These are phyloP conservation scores for Keiferia lycopersicella DNA, from an alignment of 2,888 invertebrate genomes.

Conservation along the genomic window DNA sequence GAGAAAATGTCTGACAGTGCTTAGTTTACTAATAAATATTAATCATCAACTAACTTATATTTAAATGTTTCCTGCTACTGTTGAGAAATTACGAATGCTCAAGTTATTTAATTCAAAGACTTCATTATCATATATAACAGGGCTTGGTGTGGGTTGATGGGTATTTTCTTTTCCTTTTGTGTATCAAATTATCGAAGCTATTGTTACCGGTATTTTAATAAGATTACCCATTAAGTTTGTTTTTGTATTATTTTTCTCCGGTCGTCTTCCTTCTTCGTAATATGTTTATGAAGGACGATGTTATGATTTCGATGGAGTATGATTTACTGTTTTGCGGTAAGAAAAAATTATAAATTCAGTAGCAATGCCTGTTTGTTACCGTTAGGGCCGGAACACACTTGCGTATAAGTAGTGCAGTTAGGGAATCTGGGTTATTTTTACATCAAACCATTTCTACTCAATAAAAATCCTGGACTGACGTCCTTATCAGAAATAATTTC, in stretches of 20 bases:
- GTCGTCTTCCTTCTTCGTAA: constrained; percentile 12
- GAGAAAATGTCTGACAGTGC: constrained; percentile 41
- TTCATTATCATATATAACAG: constrained; percentile 69
- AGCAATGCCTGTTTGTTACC: neutral
- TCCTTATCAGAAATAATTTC: too few relatives aligned
- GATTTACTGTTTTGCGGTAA: neutral
- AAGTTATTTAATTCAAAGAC: constrained; percentile 62
- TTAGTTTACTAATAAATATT: constrained; percentile 68
- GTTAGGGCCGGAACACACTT: neutral
- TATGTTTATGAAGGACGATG: constrained; percentile 3
- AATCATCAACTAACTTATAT: constrained; percentile 69
- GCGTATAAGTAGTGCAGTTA: too few relatives aligned
- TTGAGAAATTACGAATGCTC: constrained; percentile 58
- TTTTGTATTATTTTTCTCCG: constrained; percentile 21
- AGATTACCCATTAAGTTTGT: constrained; percentile 22
- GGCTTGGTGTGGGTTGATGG: constrained; percentile 51
- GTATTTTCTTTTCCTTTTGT: constrained; percentile 24
- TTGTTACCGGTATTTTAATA: constrained; percentile 27
- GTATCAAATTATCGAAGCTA: constrained; percentile 24
- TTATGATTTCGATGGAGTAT: neutral
- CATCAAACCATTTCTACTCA: too few relatives aligned
- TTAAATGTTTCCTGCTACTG: constrained; percentile 76
- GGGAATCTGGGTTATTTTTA: too few relatives aligned
- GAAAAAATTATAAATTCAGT: neutral
- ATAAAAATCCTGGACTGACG: too few relatives aligned